Base-by-base conservation (phyloP, 1,140 invertebrate species). In the Apis cerana region DNA sequence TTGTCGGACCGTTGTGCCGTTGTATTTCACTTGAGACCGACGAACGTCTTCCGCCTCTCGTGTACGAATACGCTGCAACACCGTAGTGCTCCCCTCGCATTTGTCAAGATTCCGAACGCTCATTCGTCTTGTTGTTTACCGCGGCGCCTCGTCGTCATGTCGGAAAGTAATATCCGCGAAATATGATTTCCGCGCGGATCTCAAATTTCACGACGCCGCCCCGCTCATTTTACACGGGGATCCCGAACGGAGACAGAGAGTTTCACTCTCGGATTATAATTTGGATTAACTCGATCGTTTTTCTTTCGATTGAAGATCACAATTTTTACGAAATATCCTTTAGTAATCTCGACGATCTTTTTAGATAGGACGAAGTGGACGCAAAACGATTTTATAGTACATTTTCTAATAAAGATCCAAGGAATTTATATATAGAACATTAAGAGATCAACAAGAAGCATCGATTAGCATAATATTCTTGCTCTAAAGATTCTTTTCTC, bases 121-220 rank as follows among this genome's bases (percentile, higher is more conserved):
- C 82, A 85, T 88, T 87, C 82, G 82, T 87, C 86, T 87, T 88
- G 75, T 84, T 87, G 85, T 87, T 87, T 87, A 85, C 75, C 56
- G 67, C 21, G 58, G 56, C 80, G 68, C 58, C 70, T 75, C 54
- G 79, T 87, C 80, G 79, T 75, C 85, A 79, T 85, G 85, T 87
- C 81, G 81, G 75, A 74, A 86, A 82, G 81, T 86, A 87, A 86
- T 76, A 77, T 72, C 62, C 52, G 68, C 62, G 69, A 86, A 83
- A 86, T 86, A 78, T 58, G 78, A 74, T 80, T 80, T 80, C 78
- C 69, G 69, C 10, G 69, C 13, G 27, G 61, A 27, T 74, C 21
- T 80, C 50, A 27, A 72, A 64, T 65, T 80, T 74, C 48, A 43
- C 52, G 23, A 59, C n/a, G 23, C 21, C 69, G 48, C 15, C 62